phyloP scores from a whole-genome alignment of 2,797 vertebrate species.

The Kryptolebias ocellatus region DNA sequence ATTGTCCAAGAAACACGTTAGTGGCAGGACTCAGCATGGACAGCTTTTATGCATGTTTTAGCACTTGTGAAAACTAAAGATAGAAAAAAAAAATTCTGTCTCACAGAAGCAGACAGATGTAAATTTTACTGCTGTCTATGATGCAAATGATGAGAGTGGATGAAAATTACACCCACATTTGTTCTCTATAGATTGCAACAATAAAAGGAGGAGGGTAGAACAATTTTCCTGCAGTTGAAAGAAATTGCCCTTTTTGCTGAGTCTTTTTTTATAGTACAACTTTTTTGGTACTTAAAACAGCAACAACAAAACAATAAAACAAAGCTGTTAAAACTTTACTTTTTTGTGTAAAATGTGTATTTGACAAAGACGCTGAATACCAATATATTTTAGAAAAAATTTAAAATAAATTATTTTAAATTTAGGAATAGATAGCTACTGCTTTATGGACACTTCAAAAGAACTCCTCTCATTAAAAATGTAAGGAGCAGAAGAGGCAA shows the following conservation, averaged over 20 bases:
- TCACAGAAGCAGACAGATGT: constrained; percentile 9
- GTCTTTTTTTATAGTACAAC: background rate
- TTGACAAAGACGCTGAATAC: background rate
- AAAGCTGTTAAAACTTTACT: background rate
- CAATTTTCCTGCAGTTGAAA: constrained; percentile 35
- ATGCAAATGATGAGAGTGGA: constrained; percentile 23
- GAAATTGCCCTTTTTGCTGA: constrained; percentile 12
- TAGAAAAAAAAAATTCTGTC: background rate
- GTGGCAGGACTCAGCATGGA: background rate
- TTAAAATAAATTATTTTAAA: background rate
- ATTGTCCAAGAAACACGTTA: no score
- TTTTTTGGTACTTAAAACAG: background rate
- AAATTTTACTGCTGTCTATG: constrained; percentile 32
- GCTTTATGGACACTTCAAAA: constrained; percentile 18
- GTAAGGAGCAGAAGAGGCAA: constrained; percentile 1
- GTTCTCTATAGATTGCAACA: constrained; percentile 40
- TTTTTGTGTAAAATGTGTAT: background rate
- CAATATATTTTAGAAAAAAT: background rate
- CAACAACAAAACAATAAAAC: background rate
- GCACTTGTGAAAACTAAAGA: background rate
- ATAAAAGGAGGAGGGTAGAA: constrained; percentile 31
- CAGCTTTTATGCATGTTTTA: constrained; percentile 5
- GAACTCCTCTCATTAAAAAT: constrained; percentile 34
- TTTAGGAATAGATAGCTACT: constrained; percentile 10
- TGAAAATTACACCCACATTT: constrained; percentile 36